Base-by-base conservation (phyloP, 2,113 vertebrate species). In the Rhinoderma darwinii region DNA sequence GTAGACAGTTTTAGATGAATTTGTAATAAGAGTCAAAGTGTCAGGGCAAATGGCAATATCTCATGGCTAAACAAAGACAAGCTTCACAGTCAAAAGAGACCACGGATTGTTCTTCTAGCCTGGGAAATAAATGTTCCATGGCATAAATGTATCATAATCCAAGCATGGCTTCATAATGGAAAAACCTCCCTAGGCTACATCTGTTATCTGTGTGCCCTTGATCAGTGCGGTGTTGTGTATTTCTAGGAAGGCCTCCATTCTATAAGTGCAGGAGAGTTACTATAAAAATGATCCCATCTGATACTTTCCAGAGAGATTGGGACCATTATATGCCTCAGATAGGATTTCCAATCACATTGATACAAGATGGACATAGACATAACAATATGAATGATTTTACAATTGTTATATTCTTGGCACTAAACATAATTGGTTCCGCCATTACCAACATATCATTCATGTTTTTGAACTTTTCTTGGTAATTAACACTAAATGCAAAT, bases 1-100 rank as follows among this genome's bases (percentile, higher is more conserved):
- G 15, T 44, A 70, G 43, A 22, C 59, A 54, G 25, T 72, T 86
- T 70, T 81, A 63, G 51, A 82, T 75, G 56, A 44, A 87, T 82
- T 87, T 82, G 70, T 59, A 87, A 75, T 37, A 86, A 86, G 73
- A 81, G 85, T 82, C 66, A 82, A 44, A 87, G 73, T 82, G 78
- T 82, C 79, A 82, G 51, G 66, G 51, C 86, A 63, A 54, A 75
- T 82, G 77, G 63, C 68, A 86, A 86, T 59, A 86, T 59, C 32
- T 81, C 63, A 54, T n/a, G 68, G 70, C 68, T 14, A 11, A 72
- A 86, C 84, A 86, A 86, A 81, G 76, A 39, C 75, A 50, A 54
- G 61, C 43, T 79, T 86, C 84, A 79, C 44, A 77, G 73, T 61
- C 74, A 68, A 59, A 86, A 25, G 43, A 86, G 37, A 77, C 35